These are phyloP conservation scores for Dipus sagitta DNA, from an alignment of 2,797 vertebrate genomes.

Conservation along the genomic window DNA sequence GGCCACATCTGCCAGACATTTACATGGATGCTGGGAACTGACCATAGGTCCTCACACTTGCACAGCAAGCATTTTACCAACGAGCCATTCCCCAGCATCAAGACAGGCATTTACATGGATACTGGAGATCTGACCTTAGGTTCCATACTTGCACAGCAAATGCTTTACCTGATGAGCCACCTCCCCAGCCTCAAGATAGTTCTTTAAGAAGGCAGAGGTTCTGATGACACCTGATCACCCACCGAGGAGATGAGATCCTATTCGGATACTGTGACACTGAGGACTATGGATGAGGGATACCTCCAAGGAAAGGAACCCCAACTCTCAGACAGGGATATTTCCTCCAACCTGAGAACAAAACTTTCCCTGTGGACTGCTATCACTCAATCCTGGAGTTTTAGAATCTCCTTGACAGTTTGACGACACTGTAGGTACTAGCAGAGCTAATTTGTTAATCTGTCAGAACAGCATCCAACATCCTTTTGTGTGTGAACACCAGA, in stretches of 20 bases:
- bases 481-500: slow-evolving; percentile 75
- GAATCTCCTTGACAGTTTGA: slow-evolving; percentile 72
- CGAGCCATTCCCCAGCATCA: too few relatives aligned
- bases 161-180: too few relatives aligned
- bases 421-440: slow-evolving; percentile 65
- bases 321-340: background rate
- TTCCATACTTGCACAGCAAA: too few relatives aligned
- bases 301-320: background rate
- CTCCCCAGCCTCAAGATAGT: too few relatives aligned
- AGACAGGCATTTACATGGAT: too few relatives aligned
- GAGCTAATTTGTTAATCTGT: slow-evolving; percentile 84
- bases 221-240: background rate
- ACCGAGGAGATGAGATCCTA: background rate
- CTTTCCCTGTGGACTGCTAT: background rate
- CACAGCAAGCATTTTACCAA: too few relatives aligned
- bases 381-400: slow-evolving; percentile 68
- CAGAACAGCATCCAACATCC: slow-evolving; percentile 72
- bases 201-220: background rate
- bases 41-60: too few relatives aligned
- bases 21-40: too few relatives aligned
- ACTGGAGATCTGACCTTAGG: too few relatives aligned
- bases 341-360: background rate
- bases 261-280: background rate
- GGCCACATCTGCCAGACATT: too few relatives aligned
- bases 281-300: too few relatives aligned